Conservation (phyloP, 2,797 vertebrate genomes). For the Chrosomus eos region DNA sequence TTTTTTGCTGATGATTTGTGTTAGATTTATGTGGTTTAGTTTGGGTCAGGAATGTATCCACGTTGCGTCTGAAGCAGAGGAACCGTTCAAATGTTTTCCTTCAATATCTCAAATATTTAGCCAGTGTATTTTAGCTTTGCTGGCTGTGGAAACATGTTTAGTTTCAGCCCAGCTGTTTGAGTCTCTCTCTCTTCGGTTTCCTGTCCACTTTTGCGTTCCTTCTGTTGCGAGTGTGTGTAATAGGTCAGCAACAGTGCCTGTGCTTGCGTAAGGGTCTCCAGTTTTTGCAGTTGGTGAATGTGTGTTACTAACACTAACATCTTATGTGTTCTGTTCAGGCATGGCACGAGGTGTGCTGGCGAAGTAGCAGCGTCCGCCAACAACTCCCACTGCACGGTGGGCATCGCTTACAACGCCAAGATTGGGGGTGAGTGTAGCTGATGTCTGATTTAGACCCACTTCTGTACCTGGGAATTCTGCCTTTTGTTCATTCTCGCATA, state of each 20-base stretch:
- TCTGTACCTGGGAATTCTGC: conserved; percentile 35
- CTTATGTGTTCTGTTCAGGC: conserved; percentile 78
- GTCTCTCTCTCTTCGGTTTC: conserved; percentile 34
- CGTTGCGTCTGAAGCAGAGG: conserved; percentile 47
- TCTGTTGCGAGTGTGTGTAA: conserved; percentile 14
- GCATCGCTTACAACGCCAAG: conserved; percentile 96
- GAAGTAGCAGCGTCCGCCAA: conserved; percentile 98
- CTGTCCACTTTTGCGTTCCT: conserved; percentile 47
- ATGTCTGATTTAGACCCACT: conserved; percentile 1
- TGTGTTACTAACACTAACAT: conserved; percentile 25
- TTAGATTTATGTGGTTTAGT: conserved; percentile 48
- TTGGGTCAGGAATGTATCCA: conserved; percentile 48
- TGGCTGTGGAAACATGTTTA: conserved; percentile 54
- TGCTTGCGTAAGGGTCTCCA: conserved; percentile 23
- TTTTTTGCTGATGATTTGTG: conserved; percentile 18
- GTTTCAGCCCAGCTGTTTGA: conserved; percentile 58
- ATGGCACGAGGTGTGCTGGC: conserved; percentile 96
- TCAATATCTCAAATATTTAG: conserved; percentile 61
- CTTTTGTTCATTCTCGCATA: not conserved
- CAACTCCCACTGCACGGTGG: conserved; percentile 97
- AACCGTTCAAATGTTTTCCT: conserved; percentile 55
- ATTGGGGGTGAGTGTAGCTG: conserved; percentile 88
- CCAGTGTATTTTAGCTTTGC: conserved; percentile 47
- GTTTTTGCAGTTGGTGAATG: not conserved
- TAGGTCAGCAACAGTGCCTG: not conserved